These are phyloP conservation scores for Caranx melampygus DNA, from an alignment of 2,113 vertebrate species.

Conservation along the genomic window DNA sequence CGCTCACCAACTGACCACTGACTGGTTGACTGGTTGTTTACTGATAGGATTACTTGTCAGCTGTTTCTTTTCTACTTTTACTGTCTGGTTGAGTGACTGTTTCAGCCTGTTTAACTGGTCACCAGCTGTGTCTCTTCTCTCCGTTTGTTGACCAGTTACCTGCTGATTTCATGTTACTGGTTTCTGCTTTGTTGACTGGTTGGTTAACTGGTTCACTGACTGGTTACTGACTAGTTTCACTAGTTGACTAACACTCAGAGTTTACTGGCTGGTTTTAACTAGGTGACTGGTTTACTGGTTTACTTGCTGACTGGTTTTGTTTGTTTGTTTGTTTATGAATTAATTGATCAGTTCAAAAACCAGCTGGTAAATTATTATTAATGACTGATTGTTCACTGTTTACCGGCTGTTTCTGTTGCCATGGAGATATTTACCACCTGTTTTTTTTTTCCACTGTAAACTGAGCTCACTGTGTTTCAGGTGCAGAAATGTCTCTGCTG, in stretches of 20 bases:
- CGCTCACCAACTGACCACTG: not conserved
- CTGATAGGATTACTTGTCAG: not conserved
- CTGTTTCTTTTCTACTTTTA: too few species aligned
- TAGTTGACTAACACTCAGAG: too few species aligned
- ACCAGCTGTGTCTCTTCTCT: too few species aligned
- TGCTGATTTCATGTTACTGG: too few species aligned
- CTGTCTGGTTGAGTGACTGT: too few species aligned
- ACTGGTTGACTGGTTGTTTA: not conserved
- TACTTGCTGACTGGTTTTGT: not conserved
- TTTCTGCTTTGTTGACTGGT: too few species aligned
- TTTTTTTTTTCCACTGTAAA: constrained; percentile 1
- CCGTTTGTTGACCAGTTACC: too few species aligned
- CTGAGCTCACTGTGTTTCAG: constrained; percentile 23
- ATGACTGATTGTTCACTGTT: not conserved
- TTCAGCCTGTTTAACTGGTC: too few species aligned
- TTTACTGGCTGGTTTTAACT: too few species aligned
- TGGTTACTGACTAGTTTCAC: not conserved
- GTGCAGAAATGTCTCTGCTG: constrained; percentile 58
- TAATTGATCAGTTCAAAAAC: not conserved
- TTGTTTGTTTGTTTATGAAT: too few species aligned
- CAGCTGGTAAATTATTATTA: too few species aligned
- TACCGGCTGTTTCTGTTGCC: not conserved
- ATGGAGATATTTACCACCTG: not conserved
- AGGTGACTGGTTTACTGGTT: not conserved
- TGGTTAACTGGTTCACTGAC: not conserved